Evolutionary conservation across 2,888 invertebrate species (phyloP).

Genomic region (Pteria penguin): DNA sequence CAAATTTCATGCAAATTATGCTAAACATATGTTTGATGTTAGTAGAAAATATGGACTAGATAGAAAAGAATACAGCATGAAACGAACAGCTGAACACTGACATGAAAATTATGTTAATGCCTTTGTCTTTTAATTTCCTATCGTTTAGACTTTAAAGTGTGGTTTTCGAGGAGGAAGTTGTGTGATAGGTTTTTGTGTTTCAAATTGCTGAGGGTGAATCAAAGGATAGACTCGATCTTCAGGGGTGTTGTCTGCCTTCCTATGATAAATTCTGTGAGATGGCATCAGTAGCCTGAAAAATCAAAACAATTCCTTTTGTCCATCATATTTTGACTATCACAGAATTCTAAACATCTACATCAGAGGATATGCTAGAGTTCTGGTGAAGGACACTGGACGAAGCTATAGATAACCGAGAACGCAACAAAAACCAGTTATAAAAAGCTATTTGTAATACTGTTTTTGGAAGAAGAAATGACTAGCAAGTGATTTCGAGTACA

Average conservation of each 20-base stretch:
- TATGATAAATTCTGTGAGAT: constrained; percentile 58
- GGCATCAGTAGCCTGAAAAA: constrained; percentile 48
- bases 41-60: too few species aligned
- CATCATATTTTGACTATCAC: neutral
- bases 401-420: neutral
- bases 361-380: neutral
- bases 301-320: constrained; percentile 33
- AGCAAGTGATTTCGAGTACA: neutral
- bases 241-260: constrained; percentile 64
- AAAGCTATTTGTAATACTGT: too few species aligned
- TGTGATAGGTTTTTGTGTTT: constrained; percentile 52
- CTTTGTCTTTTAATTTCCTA: too few species aligned
- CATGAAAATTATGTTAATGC: too few species aligned
- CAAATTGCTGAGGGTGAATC: constrained; percentile 63
- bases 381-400: constrained; percentile 15
- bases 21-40: too few species aligned
- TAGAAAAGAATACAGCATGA: too few species aligned
- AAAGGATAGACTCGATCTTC: constrained; percentile 68
- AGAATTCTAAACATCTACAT: neutral
- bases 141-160: constrained; percentile 69
- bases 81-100: too few species aligned
- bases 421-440: too few species aligned
- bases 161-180: constrained; percentile 71
- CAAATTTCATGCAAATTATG: too few species aligned
- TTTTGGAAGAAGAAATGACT: neutral